Evolutionary conservation across 2,888 invertebrate genomes (phyloP).

Genomic region (Phengaris alcon): DNA sequence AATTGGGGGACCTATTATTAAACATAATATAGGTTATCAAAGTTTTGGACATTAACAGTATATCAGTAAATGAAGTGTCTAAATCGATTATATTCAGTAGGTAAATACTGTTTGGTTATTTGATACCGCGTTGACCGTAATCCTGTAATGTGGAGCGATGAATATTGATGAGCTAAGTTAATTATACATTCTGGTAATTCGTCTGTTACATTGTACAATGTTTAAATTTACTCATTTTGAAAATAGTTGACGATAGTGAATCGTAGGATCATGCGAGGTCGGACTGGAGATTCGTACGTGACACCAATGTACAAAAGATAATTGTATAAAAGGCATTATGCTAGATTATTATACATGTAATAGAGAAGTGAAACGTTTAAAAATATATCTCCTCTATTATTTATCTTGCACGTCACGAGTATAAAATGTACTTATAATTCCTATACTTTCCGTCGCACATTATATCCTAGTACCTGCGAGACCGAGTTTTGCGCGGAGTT

Average conservation of each 20-base stretch:
- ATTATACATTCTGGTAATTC: constrained; percentile 18
- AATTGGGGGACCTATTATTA: background rate
- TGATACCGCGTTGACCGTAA: constrained; percentile 13
- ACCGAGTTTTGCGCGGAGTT: too few species aligned
- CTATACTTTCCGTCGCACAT: too few species aligned
- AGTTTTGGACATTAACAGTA: constrained; percentile 10
- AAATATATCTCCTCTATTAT: too few species aligned
- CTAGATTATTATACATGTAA: too few species aligned
- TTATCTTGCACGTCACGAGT: too few species aligned
- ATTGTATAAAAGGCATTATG: too few species aligned
- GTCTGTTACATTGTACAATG: constrained; percentile 3
- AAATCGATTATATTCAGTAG: background rate
- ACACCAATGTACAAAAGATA: too few species aligned
- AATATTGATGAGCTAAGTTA: constrained; percentile 20
- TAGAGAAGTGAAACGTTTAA: too few species aligned
- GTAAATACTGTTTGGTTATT: constrained; percentile 9
- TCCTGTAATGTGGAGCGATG: constrained; percentile 16
- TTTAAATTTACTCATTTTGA: background rate
- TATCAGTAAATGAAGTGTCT: background rate
- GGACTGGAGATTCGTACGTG: too few species aligned
- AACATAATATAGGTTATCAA: background rate
- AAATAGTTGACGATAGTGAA: background rate
- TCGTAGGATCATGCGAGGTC: too few species aligned
- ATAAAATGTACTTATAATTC: too few species aligned
- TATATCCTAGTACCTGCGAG: too few species aligned